Evolutionary conservation across 2,888 invertebrate genomes (phyloP), one percentile per base, ranked within the genome.

Genomic region (Protodeltote pygarga): DNA sequence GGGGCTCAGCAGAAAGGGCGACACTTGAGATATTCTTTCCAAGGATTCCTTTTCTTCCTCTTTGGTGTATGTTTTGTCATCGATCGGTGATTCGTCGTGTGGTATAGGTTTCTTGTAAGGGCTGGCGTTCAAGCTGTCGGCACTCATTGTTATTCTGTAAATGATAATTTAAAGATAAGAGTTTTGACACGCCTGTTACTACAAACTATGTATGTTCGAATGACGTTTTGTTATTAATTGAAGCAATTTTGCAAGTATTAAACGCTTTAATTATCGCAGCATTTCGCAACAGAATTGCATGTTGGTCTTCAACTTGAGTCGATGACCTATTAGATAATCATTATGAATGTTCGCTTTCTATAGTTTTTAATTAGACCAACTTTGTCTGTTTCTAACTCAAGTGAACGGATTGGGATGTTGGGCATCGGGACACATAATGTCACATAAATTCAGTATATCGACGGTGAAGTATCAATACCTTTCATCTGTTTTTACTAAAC

Each of bases 61-160:
- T 35, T 84, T 87, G 35, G 69, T 85, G 65, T 82, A 88, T 0
- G 89, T 89, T 65, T 67, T 77, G 52, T 89, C 89, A 65, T 87
- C 80, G 63, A 85, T 72, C 9, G 84, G 81, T 1, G 83, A 84
- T 9, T 66, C 59, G n/a, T 42, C 23, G 20, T 52, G 8, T 77
- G 66, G 65, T 31, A 70, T 65, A 1, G 52, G 64, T 27, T 79
- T 78, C 48, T 82, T 85, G 24, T 67, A 70, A 2, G 84, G 87
- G 59, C 87, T 89, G 60, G 74, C 85, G 77, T 92, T 92, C 58
- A 92, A 77, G 63, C 92, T 92, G 72, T 92, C 92, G 28, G 85
- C 89, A 69, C 92, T 92, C 88, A 92, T 90, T 23, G 92, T 89
- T 27, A 85, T 72, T 70, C 92, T 92, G 83, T 9, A 74, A 81